These are phyloP conservation scores for Hippopotamyrus pictus DNA, from an alignment of 2,797 vertebrate genomes.

Conservation along the genomic window DNA sequence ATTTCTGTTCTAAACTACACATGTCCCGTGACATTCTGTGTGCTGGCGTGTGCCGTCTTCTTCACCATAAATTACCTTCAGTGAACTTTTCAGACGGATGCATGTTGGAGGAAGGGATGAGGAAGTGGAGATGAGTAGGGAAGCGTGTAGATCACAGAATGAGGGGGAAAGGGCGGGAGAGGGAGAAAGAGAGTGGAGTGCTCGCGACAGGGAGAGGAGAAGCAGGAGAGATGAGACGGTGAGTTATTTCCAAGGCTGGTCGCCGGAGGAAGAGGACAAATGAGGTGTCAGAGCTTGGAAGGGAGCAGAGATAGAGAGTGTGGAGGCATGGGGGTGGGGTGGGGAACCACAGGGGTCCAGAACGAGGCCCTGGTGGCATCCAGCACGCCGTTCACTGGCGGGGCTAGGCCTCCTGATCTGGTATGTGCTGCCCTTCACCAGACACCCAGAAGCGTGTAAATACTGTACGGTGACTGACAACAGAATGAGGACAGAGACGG, in stretches of 20 bases:
- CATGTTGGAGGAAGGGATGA: neutral
- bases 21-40: neutral
- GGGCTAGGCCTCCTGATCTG: neutral
- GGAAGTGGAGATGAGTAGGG: neutral
- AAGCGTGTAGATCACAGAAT: neutral
- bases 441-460: neutral
- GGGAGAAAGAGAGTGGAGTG: neutral
- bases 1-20: neutral
- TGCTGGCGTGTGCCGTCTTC: neutral
- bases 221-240: conserved; percentile 8
- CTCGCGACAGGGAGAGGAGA: neutral
- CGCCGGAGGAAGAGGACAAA: conserved; percentile 14
- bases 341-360: neutral
- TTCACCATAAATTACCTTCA: neutral
- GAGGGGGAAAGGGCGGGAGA: neutral
- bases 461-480: neutral
- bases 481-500: neutral
- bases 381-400: neutral
- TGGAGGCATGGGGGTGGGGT: neutral
- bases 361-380: neutral
- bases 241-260: conserved; percentile 20
- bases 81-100: neutral
- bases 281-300: conserved; percentile 16
- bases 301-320: neutral
- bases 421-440: neutral